Percentiles rank a stretch among this genome's conserved stretches.
phyloP scores from a whole-genome alignment of 1,140 invertebrate genomes.

The Caerostris darwini region DNA sequence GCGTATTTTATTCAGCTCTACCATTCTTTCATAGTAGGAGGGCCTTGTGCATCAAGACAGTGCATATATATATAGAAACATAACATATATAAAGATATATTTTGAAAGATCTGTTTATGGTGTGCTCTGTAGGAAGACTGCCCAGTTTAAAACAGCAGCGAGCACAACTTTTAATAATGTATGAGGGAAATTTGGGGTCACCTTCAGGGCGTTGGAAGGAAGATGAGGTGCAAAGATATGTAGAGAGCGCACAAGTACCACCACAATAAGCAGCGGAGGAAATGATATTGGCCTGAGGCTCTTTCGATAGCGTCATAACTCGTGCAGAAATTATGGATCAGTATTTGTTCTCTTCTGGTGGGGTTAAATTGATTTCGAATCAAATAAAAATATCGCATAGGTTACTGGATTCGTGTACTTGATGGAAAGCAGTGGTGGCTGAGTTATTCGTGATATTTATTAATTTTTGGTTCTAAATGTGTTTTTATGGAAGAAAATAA shows the following conservation, averaged over 20 bases:
- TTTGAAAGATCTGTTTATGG: constrained; percentile 17
- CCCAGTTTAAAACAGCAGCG: neutral
- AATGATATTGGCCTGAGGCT: constrained; percentile 9
- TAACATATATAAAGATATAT: neutral
- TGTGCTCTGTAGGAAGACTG: neutral
- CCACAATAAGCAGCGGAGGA: neutral
- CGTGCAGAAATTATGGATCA: constrained; percentile 1
- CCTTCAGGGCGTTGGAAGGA: neutral
- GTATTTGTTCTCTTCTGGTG: constrained; percentile 19
- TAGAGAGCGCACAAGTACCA: neutral
- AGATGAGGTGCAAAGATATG: neutral
- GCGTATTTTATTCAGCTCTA: neutral
- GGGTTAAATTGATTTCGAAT: constrained; percentile 32
- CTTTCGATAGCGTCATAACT: constrained; percentile 24
- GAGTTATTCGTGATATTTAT: no score
- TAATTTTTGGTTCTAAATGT: no score
- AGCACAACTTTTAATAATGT: neutral
- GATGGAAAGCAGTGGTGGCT: neutral
- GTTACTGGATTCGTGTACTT: neutral
- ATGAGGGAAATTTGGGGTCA: neutral
- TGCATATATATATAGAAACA: neutral
- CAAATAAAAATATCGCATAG: constrained; percentile 6
- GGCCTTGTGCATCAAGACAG: neutral
- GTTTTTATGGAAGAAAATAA: no score
- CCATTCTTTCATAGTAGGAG: neutral